These are phyloP conservation scores for Falco berigora DNA, from an alignment of 2,797 vertebrate genomes.

Conservation along the genomic window DNA sequence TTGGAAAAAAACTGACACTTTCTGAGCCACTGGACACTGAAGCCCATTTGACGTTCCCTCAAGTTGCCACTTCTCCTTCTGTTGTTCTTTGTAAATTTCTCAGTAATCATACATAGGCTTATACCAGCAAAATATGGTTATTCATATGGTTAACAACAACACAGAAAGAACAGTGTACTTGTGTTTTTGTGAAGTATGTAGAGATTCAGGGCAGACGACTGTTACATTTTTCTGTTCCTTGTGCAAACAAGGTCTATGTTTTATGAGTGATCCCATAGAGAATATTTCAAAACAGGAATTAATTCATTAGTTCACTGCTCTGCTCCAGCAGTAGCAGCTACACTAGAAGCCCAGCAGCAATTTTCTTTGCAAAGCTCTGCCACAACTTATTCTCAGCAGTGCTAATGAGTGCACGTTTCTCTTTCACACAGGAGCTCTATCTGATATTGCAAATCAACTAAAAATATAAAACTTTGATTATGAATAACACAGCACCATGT, in stretches of 20 bases:
- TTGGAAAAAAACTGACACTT: neutral
- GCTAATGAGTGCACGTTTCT: conserved; percentile 12
- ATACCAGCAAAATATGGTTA: neutral
- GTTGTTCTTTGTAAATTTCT: neutral
- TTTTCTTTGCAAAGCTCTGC: neutral
- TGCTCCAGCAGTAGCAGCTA: neutral
- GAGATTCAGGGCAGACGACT: neutral
- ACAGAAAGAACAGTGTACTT: neutral
- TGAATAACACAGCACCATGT: neutral
- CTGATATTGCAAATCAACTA: neutral
- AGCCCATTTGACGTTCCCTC: neutral
- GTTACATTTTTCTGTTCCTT: neutral
- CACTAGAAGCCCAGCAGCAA: conserved; percentile 4
- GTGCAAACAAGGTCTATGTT: conserved; percentile 23
- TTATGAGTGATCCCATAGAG: neutral
- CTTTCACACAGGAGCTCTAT: neutral
- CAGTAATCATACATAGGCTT: neutral
- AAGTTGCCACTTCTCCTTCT: neutral
- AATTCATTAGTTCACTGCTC: conserved; percentile 17
- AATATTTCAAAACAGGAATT: conserved; percentile 40
- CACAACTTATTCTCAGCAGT: neutral
- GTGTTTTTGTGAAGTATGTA: neutral
- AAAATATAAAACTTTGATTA: conserved; percentile 32
- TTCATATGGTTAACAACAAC: neutral
- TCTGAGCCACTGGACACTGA: neutral